Evolutionary conservation across 2,113 vertebrate species (phyloP), one percentile per base, ranked within the genome.

Genomic region (Ibidorhyncha struthersii): DNA sequence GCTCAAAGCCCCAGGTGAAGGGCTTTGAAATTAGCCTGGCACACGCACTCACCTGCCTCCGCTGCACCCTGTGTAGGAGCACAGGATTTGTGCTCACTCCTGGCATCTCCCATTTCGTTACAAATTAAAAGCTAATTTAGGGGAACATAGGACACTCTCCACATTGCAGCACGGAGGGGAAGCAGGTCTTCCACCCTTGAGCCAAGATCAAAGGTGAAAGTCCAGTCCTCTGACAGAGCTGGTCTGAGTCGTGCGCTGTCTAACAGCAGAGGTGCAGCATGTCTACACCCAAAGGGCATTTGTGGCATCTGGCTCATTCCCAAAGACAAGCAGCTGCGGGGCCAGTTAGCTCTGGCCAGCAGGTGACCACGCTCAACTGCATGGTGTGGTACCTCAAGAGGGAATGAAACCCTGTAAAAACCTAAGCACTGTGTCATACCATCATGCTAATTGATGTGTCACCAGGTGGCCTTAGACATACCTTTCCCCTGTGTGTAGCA

Each of bases 391-490:
- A 8, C 27, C 12, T 34, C 38, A 40, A 26, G 67, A 47, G 9
- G 2, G 29, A 41, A 36, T 4, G 22, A 67, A 71, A 23, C 27
- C 34, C 34, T 63, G 6, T 47, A 41, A 87, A 87, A 83, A 53
- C 10, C 26, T 74, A 41, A 86, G 32, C 19, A 3, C 38, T 53
- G 22, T 29, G 26, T 32, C 17, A 23, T 19, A 36, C 21, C 2
- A 0, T 49, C 32, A n/a, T 0, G 1, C 8, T 62, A 43, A 62
- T 1, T 29, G 22, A 50, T 1, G 0, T 32, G 19, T 47, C 55
- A 41, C 21, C 63, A 40, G 12, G 29, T 26, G n/a, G 32, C 43
- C 32, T 77, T 18, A 49, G 38, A 20, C 4, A 9, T 14, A 58
- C 10, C 27, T 47, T 84, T 53, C 20, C 32, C 15, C 62, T 14